Conservation (phyloP, 2,888 invertebrate species). For the Falcaria lacertinaria region DNA sequence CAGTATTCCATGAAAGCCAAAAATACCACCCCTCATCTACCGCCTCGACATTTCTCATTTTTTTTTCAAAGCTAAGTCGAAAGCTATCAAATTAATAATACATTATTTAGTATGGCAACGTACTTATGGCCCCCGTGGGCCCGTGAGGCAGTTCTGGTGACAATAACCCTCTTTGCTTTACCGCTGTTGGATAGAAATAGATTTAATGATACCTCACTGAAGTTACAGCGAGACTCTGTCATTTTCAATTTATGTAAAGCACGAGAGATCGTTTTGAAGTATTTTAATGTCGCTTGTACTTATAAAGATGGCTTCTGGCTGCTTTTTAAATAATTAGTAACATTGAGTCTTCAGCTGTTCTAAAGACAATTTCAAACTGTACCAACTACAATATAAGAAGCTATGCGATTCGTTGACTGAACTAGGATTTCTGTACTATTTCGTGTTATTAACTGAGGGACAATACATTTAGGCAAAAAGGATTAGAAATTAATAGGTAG, state of each 20-base stretch:
- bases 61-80: slow-evolving; percentile 19
- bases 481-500: too few relatives aligned
- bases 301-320: neutral
- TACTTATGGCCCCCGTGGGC: slow-evolving; percentile 30
- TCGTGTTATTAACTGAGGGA: too few relatives aligned
- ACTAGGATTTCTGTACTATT: too few relatives aligned
- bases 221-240: slow-evolving; percentile 3
- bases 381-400: too few relatives aligned
- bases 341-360: too few relatives aligned
- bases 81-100: slow-evolving; percentile 29
- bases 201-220: slow-evolving; percentile 14
- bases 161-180: neutral
- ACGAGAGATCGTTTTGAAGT: neutral
- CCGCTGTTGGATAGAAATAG: slow-evolving; percentile 23
- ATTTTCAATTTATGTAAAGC: slow-evolving; percentile 4
- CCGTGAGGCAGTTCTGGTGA: slow-evolving; percentile 3
- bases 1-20: neutral
- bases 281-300: neutral
- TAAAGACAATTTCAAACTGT: too few relatives aligned
- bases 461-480: too few relatives aligned
- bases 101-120: slow-evolving; percentile 19
- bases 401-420: too few relatives aligned
- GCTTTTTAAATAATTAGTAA: neutral
- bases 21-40: neutral
- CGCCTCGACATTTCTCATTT: neutral